Percentiles rank a stretch among this genome's conserved stretches.
Evolutionary conservation across 2,888 invertebrate genomes (phyloP).

Genomic region (Xanthia togata): DNA sequence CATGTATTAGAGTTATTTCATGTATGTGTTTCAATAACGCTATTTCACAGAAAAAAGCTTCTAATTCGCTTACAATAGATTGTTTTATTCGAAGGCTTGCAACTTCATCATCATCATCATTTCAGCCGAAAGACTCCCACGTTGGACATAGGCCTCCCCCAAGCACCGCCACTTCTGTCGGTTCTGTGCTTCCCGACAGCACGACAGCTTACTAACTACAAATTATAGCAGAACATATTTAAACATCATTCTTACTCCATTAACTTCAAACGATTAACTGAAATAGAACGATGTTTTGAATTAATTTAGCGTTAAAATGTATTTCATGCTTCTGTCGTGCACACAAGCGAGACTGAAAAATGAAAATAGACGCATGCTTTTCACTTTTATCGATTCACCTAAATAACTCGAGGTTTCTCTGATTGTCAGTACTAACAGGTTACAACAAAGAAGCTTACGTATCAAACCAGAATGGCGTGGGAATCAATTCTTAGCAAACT

Average conservation of each 20-base stretch:
- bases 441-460: constrained; percentile 38
- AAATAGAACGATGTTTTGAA: constrained; percentile 15
- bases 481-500: constrained; percentile 50
- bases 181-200: too few relatives aligned
- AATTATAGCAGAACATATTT: not conserved
- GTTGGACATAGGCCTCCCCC: too few relatives aligned
- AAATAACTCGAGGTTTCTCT: not conserved
- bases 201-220: constrained; percentile 17
- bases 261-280: constrained; percentile 20
- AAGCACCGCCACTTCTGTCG: too few relatives aligned
- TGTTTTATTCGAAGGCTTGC: not conserved
- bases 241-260: constrained; percentile 1
- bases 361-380: constrained; percentile 14
- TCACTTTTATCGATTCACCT: constrained; percentile 17
- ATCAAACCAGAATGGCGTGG: constrained; percentile 55
- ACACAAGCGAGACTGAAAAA: constrained; percentile 1
- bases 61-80: not conserved
- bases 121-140: too few relatives aligned
- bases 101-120: not conserved
- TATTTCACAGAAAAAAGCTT: not conserved
- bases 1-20: too few relatives aligned
- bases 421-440: constrained; percentile 29
- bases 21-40: too few relatives aligned
- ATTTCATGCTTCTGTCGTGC: constrained; percentile 16
- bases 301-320: constrained; percentile 34